phyloP scores from a whole-genome alignment of 2,113 vertebrate genomes.

The Sula dactylatra region DNA sequence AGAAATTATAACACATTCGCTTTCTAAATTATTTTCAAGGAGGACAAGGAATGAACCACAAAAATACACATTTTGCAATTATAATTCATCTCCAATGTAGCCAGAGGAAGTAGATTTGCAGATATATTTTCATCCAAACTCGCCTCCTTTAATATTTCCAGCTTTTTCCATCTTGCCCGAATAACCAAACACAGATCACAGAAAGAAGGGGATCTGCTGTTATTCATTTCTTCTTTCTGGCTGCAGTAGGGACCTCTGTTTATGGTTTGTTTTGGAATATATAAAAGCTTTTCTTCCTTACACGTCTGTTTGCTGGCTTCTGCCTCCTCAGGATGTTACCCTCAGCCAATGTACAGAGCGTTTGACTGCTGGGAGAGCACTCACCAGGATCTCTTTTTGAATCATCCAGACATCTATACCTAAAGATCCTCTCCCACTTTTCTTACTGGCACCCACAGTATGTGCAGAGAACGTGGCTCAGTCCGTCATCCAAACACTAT shows the following conservation, averaged over 20 bases:
- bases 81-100: not conserved
- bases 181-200: not conserved
- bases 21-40: slow-evolving; percentile 26
- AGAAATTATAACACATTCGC: not conserved
- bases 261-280: not conserved
- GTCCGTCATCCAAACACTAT: not conserved
- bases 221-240: slow-evolving; percentile 17
- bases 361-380: not conserved
- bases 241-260: not conserved
- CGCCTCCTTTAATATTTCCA: not conserved
- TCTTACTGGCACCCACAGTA: not conserved
- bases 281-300: not conserved
- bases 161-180: not conserved
- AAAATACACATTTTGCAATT: slow-evolving; percentile 3
- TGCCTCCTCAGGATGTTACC: not conserved
- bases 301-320: not conserved
- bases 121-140: not conserved
- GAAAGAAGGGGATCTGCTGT: not conserved
- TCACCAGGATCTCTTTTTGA: not conserved
- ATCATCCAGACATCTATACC: not conserved
- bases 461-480: not conserved
- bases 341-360: not conserved
- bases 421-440: not conserved
- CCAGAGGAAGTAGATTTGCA: not conserved
- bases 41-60: not conserved